These are phyloP conservation scores for Parasteatoda tepidariorum DNA, from an alignment of 1,140 invertebrate genomes.

Conservation along the genomic window DNA sequence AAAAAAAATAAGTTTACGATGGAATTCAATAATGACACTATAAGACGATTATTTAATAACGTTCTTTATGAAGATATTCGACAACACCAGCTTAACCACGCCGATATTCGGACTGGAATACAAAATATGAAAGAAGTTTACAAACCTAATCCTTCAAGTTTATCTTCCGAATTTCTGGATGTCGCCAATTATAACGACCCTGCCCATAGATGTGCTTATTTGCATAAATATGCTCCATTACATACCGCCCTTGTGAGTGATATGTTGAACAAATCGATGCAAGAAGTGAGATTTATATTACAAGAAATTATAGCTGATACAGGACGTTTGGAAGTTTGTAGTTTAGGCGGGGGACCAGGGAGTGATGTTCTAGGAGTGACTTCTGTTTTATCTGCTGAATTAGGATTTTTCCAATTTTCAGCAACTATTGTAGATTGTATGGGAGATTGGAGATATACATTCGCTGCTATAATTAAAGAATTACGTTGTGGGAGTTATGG, in stretches of 20 bases:
- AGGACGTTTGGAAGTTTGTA: neutral
- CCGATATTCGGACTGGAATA: neutral
- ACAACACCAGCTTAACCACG: neutral
- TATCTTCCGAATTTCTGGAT: neutral
- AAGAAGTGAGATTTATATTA: neutral
- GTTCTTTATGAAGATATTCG: neutral
- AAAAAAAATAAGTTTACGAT: too few species aligned
- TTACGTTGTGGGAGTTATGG: neutral
- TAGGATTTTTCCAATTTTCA: conserved; percentile 3
- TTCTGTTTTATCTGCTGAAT: neutral
- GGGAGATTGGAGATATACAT: neutral
- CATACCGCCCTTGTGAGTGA: neutral
- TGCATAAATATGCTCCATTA: neutral
- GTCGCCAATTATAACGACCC: neutral
- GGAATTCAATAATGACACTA: too few species aligned
- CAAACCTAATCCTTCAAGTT: neutral
- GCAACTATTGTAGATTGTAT: neutral
- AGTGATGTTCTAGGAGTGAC: conserved; percentile 3
- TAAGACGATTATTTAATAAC: neutral
- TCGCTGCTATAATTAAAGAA: neutral
- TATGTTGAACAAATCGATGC: neutral
- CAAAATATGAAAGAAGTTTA: neutral
- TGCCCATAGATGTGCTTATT: neutral
- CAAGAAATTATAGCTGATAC: neutral
- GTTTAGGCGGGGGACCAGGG: conserved; percentile 25